Evolutionary conservation across 2,797 vertebrate genomes (phyloP), one percentile per base, ranked within the genome.

Genomic region (Acanthopagrus latus): DNA sequence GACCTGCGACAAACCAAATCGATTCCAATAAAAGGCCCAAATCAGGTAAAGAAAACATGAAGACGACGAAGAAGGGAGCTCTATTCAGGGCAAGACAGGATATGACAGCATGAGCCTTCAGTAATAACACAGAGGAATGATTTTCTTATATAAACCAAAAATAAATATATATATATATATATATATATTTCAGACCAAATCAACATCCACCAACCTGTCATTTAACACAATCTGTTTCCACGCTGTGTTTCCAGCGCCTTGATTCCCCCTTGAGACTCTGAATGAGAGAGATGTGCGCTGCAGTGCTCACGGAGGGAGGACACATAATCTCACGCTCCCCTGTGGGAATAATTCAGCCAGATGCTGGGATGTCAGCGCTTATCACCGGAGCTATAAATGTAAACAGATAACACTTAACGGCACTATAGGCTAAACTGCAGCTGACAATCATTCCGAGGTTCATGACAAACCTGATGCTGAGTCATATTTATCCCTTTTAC

Each of bases 261-360:
- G 60, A 47, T 57, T 78, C 76, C 67, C 82, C 63, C 76, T 57
- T 69, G 88, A 83, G 84, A 88, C 52, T 1, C 51, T 70, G 82
- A 87, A 88, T 84, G 83, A 89, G 52, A 83, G 58, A 65, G 56
- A 62, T 41, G 50, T 52, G 70, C 46, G 81, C 67, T 41, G 60
- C 55, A 25, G 81, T n/a, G 74, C 70, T 78, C 52, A 7, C 1
- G 41, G 54, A 65, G 63, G 54, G 71, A 43, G 51, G 81, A 47
- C 52, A 56, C 64, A 58, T 86, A 48, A 87, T 87, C 72, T 76
- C 43, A 41, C 5, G 46, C 46, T 89, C 86, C 72, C 71, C 74
- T 2, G 54, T 47, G 58, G 47, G 73, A 84, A 80, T 83, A 81
- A 87, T 89, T 82, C 47, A 83, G 68, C 85, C 88, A 88, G 86